A percentile compares a stretch with the other conserved stretches of the same genome.
phyloP scores from a whole-genome alignment of 2,797 vertebrate genomes.

The Sciurus vulgaris region DNA sequence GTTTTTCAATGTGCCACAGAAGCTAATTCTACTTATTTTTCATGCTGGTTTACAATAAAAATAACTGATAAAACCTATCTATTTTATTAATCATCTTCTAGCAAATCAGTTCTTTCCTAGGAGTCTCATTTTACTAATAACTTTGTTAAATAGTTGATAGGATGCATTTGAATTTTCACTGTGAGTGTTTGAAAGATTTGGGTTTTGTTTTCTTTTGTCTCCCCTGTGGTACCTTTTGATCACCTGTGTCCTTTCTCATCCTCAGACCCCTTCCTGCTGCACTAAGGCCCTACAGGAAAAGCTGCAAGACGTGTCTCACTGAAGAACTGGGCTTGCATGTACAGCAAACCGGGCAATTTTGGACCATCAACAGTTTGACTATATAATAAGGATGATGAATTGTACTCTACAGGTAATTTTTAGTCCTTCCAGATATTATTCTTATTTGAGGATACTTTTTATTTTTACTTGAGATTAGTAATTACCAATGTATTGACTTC shows the following conservation, averaged over 20 bases:
- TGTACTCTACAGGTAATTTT: constrained; percentile 96
- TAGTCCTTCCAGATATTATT: not conserved
- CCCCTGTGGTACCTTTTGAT: not conserved
- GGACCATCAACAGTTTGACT: constrained; percentile 99
- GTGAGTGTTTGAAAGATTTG: not conserved
- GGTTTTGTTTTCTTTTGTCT: not conserved
- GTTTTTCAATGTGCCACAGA: constrained; percentile 44
- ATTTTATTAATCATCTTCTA: constrained; percentile 47
- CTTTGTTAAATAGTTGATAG: constrained; percentile 29
- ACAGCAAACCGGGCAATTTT: constrained; percentile 96
- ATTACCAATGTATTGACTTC: not conserved
- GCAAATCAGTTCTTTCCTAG: not conserved
- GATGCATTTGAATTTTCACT: constrained; percentile 43
- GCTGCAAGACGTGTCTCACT: constrained; percentile 96
- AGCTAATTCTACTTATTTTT: constrained; percentile 57
- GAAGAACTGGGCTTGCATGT: constrained; percentile 96
- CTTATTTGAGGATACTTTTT: constrained; percentile 49
- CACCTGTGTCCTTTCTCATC: constrained; percentile 72
- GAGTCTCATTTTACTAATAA: constrained; percentile 55
- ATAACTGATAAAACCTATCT: constrained; percentile 43
- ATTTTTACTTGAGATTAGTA: not conserved
- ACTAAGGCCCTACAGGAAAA: constrained; percentile 96
- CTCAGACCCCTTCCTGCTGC: constrained; percentile 95
- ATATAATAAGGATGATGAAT: constrained; percentile 98
- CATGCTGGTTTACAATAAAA: constrained; percentile 54